Evolutionary conservation across 2,888 invertebrate species (phyloP).

Genomic region (Sminthurides aquaticus): DNA sequence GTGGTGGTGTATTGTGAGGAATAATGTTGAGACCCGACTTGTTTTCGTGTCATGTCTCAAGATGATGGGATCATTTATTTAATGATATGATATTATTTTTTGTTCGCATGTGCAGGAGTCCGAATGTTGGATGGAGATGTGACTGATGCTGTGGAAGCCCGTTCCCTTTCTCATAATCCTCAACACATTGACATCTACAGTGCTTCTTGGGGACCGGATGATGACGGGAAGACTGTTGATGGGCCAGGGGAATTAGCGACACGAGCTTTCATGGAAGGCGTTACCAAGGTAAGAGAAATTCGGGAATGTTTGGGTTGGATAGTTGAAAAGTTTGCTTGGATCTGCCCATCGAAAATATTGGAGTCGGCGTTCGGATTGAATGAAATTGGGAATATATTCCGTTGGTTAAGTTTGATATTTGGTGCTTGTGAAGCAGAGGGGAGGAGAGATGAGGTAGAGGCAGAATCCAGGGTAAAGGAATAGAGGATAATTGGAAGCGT

Average conservation of each 20-base stretch:
- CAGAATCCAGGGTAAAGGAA: too few species aligned
- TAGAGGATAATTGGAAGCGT: background rate
- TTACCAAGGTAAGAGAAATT: constrained; percentile 63
- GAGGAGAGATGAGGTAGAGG: too few species aligned
- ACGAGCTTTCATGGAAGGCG: constrained; percentile 90
- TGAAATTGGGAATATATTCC: too few species aligned
- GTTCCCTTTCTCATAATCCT: constrained; percentile 84
- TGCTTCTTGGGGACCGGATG: constrained; percentile 86
- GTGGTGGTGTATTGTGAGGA: too few species aligned
- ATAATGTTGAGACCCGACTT: too few species aligned
- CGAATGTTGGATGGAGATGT: constrained; percentile 97
- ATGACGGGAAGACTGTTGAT: constrained; percentile 92
- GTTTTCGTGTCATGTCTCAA: constrained; percentile 28
- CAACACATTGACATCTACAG: constrained; percentile 98
- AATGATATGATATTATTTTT: constrained; percentile 24
- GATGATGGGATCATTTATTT: constrained; percentile 28
- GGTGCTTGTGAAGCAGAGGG: too few species aligned
- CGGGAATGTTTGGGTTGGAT: too few species aligned
- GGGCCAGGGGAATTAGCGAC: constrained; percentile 93
- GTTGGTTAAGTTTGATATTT: too few species aligned
- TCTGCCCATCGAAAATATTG: too few species aligned
- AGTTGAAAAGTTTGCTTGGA: too few species aligned
- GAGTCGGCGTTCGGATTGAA: too few species aligned
- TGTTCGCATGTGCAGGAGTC: constrained; percentile 59
- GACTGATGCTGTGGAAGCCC: constrained; percentile 95